These are phyloP conservation scores for Spinus pinus DNA, from an alignment of 2,797 vertebrate species.

Conservation along the genomic window DNA sequence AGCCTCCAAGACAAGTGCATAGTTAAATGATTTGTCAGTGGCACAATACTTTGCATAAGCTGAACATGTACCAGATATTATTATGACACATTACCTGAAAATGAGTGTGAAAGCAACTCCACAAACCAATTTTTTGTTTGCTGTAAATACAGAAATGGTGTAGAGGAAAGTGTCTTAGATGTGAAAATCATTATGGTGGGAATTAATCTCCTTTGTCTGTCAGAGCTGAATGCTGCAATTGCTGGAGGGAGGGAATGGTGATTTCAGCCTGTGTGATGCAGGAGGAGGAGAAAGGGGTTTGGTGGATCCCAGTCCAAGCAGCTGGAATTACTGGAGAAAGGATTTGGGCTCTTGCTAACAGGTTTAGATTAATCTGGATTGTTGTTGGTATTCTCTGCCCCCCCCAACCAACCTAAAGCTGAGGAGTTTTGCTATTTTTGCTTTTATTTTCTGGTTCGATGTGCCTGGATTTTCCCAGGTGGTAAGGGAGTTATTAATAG, in stretches of 20 bases:
- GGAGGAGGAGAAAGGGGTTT: neutral
- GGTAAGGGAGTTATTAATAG: rapidly evolving
- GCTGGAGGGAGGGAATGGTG: neutral
- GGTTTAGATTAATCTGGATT: neutral
- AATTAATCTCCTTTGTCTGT: neutral
- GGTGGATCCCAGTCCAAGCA: neutral
- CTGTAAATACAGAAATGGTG: neutral
- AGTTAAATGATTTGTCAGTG: neutral
- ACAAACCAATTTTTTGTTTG: neutral
- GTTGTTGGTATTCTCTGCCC: neutral
- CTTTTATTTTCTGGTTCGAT: neutral
- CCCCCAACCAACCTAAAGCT: neutral
- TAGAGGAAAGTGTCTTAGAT: neutral
- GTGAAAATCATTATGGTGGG: neutral
- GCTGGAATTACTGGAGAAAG: neutral
- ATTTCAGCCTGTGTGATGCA: neutral
- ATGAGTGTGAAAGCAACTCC: neutral
- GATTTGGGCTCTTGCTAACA: neutral
- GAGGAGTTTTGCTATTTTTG: neutral
- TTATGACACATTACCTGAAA: neutral
- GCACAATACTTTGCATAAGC: neutral
- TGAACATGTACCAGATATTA: neutral
- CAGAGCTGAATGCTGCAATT: neutral
- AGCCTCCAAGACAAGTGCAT: neutral
- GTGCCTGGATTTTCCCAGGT: neutral